Percentiles rank a stretch among this genome's conserved stretches.
phyloP scores from a whole-genome alignment of 2,888 invertebrate species.

The Chrysolina americana region DNA sequence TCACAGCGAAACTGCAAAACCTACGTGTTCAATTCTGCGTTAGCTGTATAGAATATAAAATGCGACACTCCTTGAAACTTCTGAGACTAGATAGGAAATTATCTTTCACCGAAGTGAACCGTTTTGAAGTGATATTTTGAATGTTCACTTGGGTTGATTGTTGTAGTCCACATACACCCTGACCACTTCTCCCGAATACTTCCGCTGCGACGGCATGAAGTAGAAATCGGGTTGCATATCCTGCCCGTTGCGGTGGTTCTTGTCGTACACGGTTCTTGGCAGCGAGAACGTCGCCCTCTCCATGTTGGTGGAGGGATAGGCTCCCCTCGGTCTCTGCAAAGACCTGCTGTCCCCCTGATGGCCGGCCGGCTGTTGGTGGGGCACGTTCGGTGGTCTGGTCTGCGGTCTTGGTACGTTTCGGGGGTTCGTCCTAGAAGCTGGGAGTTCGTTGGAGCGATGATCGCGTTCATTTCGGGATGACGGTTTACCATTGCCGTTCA shows the following conservation, averaged over 20 bases:
- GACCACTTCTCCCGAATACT: constrained; percentile 93
- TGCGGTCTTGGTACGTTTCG: constrained; percentile 56
- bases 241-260: constrained; percentile 60
- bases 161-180: constrained; percentile 88
- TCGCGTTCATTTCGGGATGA: constrained; percentile 40
- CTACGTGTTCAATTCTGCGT: too few species aligned
- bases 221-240: constrained; percentile 88
- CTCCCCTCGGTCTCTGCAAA: constrained; percentile 73
- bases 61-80: neutral
- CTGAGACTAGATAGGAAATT: neutral
- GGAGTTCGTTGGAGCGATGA: constrained; percentile 58
- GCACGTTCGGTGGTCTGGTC: constrained; percentile 63
- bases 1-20: too few species aligned
- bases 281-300: constrained; percentile 83
- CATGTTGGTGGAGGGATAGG: constrained; percentile 61
- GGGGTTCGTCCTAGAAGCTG: constrained; percentile 7
- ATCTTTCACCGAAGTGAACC: neutral
- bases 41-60: too few species aligned
- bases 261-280: constrained; percentile 77
- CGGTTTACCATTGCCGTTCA: constrained; percentile 46
- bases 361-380: constrained; percentile 51
- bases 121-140: neutral
- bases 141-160: constrained; percentile 75
- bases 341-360: constrained; percentile 76
- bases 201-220: constrained; percentile 95